A percentile compares a stretch with the other conserved stretches of the same genome.
Evolutionary conservation across 2,888 invertebrate species (phyloP).

Genomic region (Apodemia zela): DNA sequence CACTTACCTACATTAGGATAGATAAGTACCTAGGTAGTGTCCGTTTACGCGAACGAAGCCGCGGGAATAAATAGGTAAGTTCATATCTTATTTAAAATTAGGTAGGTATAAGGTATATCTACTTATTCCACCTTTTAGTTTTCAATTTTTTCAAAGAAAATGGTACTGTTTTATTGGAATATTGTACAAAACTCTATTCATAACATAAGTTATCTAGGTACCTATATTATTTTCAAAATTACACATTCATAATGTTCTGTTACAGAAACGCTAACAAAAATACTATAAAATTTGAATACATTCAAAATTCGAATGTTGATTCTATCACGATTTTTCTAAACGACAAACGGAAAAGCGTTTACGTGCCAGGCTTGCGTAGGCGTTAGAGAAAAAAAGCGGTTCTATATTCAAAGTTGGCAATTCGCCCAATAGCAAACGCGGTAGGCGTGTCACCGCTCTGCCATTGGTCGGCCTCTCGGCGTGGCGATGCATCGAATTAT

Average conservation of each 20-base stretch:
- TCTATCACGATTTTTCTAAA: slow-evolving; percentile 29
- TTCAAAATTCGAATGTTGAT: neutral
- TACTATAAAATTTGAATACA: neutral
- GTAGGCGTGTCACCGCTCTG: slow-evolving; percentile 66
- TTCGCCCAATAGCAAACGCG: slow-evolving; percentile 64
- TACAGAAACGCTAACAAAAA: neutral
- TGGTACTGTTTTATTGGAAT: no score
- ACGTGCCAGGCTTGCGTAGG: slow-evolving; percentile 61
- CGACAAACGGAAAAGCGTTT: slow-evolving; percentile 37
- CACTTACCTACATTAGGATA: no score
- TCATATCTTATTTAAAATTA: no score
- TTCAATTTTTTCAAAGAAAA: no score
- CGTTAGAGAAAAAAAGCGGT: slow-evolving; percentile 75
- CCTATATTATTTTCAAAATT: no score
- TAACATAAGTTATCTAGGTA: no score
- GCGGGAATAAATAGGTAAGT: no score
- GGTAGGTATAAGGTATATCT: no score
- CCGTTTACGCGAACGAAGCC: no score
- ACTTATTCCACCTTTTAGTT: no score
- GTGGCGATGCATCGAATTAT: slow-evolving; percentile 64
- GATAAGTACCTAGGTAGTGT: no score
- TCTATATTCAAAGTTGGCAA: slow-evolving; percentile 74
- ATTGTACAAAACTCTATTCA: no score
- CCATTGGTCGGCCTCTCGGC: slow-evolving; percentile 56
- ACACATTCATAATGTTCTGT: neutral